Conservation (phyloP, 1,140 invertebrate species). For the Cylas formicarius region DNA sequence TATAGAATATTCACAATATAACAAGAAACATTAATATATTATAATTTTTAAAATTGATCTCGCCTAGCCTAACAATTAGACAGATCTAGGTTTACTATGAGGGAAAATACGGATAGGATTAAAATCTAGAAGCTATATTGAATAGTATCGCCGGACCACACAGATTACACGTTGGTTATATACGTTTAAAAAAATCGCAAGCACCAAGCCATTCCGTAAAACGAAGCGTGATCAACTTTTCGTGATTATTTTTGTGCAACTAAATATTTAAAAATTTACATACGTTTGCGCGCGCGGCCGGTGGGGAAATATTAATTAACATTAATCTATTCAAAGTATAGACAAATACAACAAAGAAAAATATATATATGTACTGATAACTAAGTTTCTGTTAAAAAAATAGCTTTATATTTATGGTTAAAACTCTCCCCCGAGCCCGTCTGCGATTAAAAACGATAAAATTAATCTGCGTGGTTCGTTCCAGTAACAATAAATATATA, state of each 20-base stretch:
- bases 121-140: conserved; percentile 40
- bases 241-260: conserved; percentile 6
- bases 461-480: conserved; percentile 14
- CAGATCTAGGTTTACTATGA: conserved; percentile 38
- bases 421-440: too few relatives aligned
- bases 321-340: background rate
- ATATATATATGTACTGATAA: too few relatives aligned
- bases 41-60: conserved; percentile 40
- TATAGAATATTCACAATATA: conserved; percentile 43
- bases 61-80: conserved; percentile 40
- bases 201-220: conserved; percentile 6
- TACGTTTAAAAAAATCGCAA: conserved; percentile 7
- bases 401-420: too few relatives aligned
- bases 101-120: conserved; percentile 32
- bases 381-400: too few relatives aligned
- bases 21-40: conserved; percentile 45
- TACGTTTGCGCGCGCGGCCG: background rate
- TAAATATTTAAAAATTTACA: conserved; percentile 4
- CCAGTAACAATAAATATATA: conserved; percentile 36
- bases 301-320: too few relatives aligned
- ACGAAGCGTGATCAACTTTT: conserved; percentile 5
- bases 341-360: background rate
- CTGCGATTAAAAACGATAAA: background rate
- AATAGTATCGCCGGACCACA: conserved; percentile 19
- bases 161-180: too few relatives aligned